These are phyloP conservation scores for Aspidiotus destructor DNA, from an alignment of 2,888 invertebrate species.

Conservation along the genomic window DNA sequence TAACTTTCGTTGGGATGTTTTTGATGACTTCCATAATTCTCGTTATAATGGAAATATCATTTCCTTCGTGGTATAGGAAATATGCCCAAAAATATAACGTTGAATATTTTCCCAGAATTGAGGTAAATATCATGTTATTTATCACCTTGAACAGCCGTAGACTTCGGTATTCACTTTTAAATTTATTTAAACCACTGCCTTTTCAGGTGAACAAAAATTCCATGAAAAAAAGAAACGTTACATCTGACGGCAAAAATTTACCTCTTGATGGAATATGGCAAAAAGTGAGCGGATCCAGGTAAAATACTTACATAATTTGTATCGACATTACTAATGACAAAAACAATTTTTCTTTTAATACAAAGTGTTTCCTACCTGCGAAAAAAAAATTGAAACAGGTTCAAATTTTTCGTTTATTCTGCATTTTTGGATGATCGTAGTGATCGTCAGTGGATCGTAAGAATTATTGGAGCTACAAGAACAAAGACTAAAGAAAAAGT, in stretches of 20 bases:
- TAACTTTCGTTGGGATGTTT: conserved; percentile 19
- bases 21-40: conserved; percentile 20
- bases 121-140: too few species aligned
- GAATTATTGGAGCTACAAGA: conserved; percentile 79
- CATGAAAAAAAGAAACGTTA: too few species aligned
- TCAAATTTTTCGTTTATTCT: conserved; percentile 83
- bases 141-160: too few species aligned
- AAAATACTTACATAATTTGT: conserved; percentile 34
- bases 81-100: conserved; percentile 5
- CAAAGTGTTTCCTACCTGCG: too few species aligned
- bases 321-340: too few species aligned
- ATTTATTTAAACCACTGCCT: too few species aligned
- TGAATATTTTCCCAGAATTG: neutral
- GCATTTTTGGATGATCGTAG: conserved; percentile 74
- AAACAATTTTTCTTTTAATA: too few species aligned
- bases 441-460: conserved; percentile 54
- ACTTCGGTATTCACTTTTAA: too few species aligned
- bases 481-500: conserved; percentile 74
- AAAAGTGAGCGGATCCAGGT: conserved; percentile 63
- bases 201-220: too few species aligned
- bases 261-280: conserved; percentile 63
- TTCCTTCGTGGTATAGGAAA: conserved; percentile 16
- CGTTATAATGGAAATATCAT: conserved; percentile 12
- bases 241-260: too few species aligned
- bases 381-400: conserved; percentile 46